These are phyloP conservation scores for Liparis tanakae DNA, from an alignment of 2,797 vertebrate species.

Conservation along the genomic window DNA sequence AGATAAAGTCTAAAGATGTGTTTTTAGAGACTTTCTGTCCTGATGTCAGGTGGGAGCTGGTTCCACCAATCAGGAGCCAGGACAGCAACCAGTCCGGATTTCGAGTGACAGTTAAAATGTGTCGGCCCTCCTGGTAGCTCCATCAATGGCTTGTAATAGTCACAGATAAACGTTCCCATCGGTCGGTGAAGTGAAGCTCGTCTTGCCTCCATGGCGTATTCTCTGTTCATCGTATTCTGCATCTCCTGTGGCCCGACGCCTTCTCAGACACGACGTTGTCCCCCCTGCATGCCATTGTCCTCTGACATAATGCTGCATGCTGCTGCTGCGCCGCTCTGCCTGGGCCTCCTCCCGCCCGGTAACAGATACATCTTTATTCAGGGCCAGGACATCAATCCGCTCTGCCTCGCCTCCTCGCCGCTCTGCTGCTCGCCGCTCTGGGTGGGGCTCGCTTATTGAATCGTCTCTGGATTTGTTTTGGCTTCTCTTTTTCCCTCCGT, in stretches of 20 bases:
- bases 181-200: neutral
- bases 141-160: neutral
- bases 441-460: conserved; percentile 70
- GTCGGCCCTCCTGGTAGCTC: neutral
- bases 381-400: conserved; percentile 68
- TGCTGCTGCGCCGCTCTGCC: conserved; percentile 65
- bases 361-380: conserved; percentile 75
- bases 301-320: conserved; percentile 42
- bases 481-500: conserved; percentile 50
- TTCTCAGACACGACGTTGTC: conserved; percentile 22
- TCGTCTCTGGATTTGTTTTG: conserved; percentile 70
- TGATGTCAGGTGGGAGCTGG: too few species aligned
- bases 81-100: too few species aligned
- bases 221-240: neutral
- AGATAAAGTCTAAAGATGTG: too few species aligned
- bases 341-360: conserved; percentile 52
- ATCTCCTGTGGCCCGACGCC: neutral
- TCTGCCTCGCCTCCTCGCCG: conserved; percentile 63
- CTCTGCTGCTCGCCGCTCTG: conserved; percentile 58
- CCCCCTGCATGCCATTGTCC: conserved; percentile 21
- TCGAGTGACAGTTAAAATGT: neutral
- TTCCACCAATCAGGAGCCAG: too few species aligned
- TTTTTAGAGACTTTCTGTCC: too few species aligned
- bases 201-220: neutral
- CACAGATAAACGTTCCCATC: neutral